A percentile compares a stretch with the other conserved stretches of the same genome.
These are phyloP conservation scores for Gisinianus flammeolus DNA, from an alignment of 2,888 invertebrate genomes.

Conservation along the genomic window DNA sequence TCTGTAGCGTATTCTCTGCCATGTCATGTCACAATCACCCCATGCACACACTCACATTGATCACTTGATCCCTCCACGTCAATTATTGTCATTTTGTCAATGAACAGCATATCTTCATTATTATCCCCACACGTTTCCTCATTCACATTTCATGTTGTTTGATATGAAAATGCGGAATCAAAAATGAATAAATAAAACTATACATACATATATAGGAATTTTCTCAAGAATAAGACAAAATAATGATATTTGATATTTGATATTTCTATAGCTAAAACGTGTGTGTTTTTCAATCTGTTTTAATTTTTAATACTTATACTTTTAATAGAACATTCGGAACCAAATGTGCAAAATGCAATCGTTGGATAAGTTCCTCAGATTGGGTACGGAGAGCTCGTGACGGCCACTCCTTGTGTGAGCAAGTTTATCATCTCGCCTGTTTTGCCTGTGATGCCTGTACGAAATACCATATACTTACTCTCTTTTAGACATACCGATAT, in stretches of 20 bases:
- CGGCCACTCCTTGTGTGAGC: conserved; percentile 47
- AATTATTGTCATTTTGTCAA: not conserved
- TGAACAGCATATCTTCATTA: not conserved
- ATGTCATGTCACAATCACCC: not conserved
- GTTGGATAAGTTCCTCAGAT: conserved; percentile 66
- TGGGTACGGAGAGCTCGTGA: conserved; percentile 55
- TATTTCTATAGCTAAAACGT: no score
- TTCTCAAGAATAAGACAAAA: no score
- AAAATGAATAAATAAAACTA: not conserved
- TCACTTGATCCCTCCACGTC: not conserved
- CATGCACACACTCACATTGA: not conserved
- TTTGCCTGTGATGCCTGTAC: conserved; percentile 64
- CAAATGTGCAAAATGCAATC: conserved; percentile 67
- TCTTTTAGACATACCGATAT: no score
- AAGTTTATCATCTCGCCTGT: conserved; percentile 55
- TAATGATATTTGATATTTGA: no score
- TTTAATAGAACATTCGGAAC: conserved; percentile 66
- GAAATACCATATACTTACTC: no score
- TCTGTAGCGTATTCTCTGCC: not conserved
- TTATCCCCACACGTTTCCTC: no score
- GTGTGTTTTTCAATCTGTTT: no score
- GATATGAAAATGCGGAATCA: not conserved
- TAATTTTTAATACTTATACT: no score
- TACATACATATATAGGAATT: not conserved
- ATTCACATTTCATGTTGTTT: no score